Conservation (phyloP, 2,113 vertebrate species). For the Gambusia affinis region DNA sequence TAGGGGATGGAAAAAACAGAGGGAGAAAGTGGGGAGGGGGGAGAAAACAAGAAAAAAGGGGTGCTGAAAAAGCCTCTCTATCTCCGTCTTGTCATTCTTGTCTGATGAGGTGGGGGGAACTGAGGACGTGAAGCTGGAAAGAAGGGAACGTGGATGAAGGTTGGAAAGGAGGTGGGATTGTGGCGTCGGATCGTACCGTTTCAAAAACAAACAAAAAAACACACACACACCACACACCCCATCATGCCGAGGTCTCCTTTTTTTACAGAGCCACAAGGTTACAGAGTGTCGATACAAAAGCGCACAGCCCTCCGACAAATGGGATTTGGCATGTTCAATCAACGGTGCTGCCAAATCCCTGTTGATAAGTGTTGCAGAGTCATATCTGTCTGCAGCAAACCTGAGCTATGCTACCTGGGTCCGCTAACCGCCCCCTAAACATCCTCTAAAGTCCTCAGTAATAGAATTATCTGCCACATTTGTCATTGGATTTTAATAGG, state of each 20-base stretch:
- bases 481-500: constrained; percentile 61
- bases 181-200: constrained; percentile 44
- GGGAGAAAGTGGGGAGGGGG: constrained; percentile 6
- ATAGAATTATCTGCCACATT: constrained; percentile 66
- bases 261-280: constrained; percentile 74
- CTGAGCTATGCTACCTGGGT: constrained; percentile 48
- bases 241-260: constrained; percentile 64
- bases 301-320: constrained; percentile 71
- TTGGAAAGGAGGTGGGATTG: constrained; percentile 12
- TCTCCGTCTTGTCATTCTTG: constrained; percentile 64
- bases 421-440: constrained; percentile 67
- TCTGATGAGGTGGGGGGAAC: constrained; percentile 37
- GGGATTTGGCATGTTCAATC: constrained; percentile 80
- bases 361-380: constrained; percentile 74
- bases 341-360: constrained; percentile 75
- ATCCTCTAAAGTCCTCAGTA: constrained; percentile 65
- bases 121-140: constrained; percentile 27
- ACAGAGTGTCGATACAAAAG: constrained; percentile 74
- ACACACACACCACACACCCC: constrained; percentile 24
- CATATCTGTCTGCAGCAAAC: constrained; percentile 62
- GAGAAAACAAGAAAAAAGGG: constrained; percentile 51
- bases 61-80: constrained; percentile 62
- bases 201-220: background rate
- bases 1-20: constrained; percentile 60
- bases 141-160: constrained; percentile 33